These are phyloP conservation scores for Rhabdomys dilectus DNA, from an alignment of 2,113 vertebrate species.

Conservation along the genomic window DNA sequence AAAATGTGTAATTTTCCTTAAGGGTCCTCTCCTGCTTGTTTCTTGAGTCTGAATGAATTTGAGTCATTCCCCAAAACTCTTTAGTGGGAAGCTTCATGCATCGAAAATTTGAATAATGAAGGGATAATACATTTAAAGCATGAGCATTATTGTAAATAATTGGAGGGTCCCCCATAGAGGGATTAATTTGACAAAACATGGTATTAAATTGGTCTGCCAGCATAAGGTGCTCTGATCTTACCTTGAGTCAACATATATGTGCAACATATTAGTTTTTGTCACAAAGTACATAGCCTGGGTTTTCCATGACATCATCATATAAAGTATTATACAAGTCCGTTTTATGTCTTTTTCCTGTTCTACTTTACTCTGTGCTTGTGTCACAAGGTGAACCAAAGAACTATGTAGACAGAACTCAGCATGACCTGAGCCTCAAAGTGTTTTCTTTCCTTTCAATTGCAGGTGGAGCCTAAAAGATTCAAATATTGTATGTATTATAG, in stretches of 20 bases:
- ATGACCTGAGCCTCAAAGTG: too few species aligned
- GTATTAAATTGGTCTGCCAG: neutral
- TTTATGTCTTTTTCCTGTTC: neutral
- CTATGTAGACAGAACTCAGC: neutral
- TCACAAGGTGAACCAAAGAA: neutral
- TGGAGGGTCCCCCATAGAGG: neutral
- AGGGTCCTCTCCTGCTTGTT: neutral
- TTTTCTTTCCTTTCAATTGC: neutral
- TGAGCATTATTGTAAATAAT: neutral
- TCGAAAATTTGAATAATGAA: too few species aligned
- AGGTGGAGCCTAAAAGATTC: neutral
- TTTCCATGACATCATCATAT: neutral
- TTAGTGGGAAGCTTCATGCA: neutral
- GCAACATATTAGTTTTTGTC: neutral
- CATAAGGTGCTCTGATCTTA: neutral
- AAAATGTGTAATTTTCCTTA: neutral
- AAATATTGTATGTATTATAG: neutral
- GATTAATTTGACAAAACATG: neutral
- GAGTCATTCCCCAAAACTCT: neutral
- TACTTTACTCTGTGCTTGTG: neutral
- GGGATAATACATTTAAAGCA: neutral
- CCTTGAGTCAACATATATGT: neutral
- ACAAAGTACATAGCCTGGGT: neutral
- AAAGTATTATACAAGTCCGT: neutral
- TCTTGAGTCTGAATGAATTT: neutral